Evolutionary conservation across 2,797 vertebrate genomes (phyloP).

Genomic region (Peromyscus attwateri): DNA sequence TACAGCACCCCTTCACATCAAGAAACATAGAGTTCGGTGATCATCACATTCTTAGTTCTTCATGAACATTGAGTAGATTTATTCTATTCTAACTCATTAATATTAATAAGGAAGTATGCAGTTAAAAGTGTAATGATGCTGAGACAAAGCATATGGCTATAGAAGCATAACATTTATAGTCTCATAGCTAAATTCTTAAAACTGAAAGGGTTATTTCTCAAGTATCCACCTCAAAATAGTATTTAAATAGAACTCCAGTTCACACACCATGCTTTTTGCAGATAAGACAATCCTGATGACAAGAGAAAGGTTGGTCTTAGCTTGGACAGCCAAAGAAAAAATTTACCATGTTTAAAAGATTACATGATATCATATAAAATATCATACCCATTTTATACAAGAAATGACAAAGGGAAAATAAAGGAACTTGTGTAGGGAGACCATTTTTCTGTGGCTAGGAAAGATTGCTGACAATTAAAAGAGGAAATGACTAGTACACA

Average conservation of each 20-base stretch:
- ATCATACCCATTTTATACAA: neutral
- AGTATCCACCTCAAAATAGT: neutral
- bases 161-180: neutral
- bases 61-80: neutral
- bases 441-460: neutral
- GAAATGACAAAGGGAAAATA: neutral
- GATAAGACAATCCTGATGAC: neutral
- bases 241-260: neutral
- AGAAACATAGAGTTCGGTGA: neutral
- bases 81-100: neutral
- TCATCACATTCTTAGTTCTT: neutral
- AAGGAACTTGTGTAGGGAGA: neutral
- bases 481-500: neutral
- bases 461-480: neutral
- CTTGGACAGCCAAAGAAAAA: neutral
- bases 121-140: neutral
- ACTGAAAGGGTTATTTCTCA: neutral
- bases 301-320: neutral
- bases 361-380: neutral
- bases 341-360: neutral
- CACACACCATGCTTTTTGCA: neutral
- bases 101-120: neutral
- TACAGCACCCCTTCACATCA: accelerated
- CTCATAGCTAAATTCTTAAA: conserved; percentile 11
- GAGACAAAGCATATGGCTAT: neutral